Conservation (phyloP, 1,140 invertebrate genomes). For the Phymorhynchus buccinoides region DNA sequence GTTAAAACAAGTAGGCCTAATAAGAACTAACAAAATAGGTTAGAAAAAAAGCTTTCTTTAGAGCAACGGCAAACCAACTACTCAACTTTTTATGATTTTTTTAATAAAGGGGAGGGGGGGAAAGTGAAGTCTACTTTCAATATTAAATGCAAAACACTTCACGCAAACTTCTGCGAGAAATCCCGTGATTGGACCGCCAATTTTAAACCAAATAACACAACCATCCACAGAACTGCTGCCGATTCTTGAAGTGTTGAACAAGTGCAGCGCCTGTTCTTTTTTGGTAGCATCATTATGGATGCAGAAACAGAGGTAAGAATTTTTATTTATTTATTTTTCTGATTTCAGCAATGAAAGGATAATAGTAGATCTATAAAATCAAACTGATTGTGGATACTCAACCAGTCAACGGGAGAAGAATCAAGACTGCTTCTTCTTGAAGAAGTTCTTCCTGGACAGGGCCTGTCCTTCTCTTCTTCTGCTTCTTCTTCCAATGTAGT, state of each 20-base stretch:
- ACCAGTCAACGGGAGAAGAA: neutral
- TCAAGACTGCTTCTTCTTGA: neutral
- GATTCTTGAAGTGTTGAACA: neutral
- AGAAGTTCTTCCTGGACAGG: neutral
- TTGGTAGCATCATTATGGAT: neutral
- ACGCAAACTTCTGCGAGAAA: constrained; percentile 38
- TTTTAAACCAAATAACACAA: constrained; percentile 37
- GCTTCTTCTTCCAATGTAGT: neutral
- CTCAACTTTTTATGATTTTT: neutral
- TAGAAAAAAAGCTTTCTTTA: neutral
- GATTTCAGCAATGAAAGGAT: neutral
- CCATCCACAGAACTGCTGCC: neutral
- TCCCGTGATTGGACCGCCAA: constrained; percentile 49
- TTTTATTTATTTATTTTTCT: neutral
- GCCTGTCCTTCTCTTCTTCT: too few relatives aligned
- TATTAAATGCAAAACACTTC: neutral
- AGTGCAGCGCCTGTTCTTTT: neutral
- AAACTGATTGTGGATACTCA: neutral
- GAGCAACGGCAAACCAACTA: neutral
- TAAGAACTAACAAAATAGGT: constrained; percentile 8
- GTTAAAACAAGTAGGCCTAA: neutral
- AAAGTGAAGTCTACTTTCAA: neutral
- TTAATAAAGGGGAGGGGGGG: neutral
- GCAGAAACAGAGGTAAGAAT: constrained; percentile 17
- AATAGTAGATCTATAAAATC: neutral